Percentiles rank a stretch among this genome's conserved stretches.
Conservation (phyloP, 2,888 invertebrate species). For the Spatulosminthurus flaviceps region DNA sequence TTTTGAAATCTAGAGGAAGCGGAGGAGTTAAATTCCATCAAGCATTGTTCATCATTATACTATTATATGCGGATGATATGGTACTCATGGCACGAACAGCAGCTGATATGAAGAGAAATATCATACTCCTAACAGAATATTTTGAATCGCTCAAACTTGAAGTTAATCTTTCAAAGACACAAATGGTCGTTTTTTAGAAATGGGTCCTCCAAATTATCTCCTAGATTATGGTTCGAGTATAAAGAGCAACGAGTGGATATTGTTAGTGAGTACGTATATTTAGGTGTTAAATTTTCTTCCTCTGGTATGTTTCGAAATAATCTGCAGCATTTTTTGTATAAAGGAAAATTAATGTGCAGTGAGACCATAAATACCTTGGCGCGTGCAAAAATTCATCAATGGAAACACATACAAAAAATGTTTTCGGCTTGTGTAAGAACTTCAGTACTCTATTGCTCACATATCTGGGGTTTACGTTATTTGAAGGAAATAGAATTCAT, state of each 20-base stretch:
- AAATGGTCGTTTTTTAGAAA: constrained; percentile 56
- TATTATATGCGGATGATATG: constrained; percentile 58
- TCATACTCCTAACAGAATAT: constrained; percentile 44
- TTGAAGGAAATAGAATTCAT: too few relatives aligned
- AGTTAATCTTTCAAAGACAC: constrained; percentile 59
- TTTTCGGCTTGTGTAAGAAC: too few relatives aligned
- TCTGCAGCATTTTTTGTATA: neutral
- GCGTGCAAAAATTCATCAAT: too few relatives aligned
- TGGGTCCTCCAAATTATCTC: constrained; percentile 31
- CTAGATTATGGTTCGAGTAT: neutral
- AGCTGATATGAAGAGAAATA: constrained; percentile 48
- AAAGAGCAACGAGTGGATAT: constrained; percentile 23
- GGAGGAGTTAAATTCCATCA: neutral
- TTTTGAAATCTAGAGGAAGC: neutral
- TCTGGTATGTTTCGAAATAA: neutral
- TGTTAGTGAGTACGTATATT: constrained; percentile 31
- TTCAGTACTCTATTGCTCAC: too few relatives aligned
- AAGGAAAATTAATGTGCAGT: neutral
- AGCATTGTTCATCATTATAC: constrained; percentile 18
- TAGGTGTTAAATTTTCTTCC: constrained; percentile 23
- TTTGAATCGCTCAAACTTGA: constrained; percentile 36
- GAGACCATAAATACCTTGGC: too few relatives aligned
- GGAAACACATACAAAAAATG: too few relatives aligned
- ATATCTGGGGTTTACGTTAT: too few relatives aligned
- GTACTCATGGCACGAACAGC: constrained; percentile 48